phyloP scores from a whole-genome alignment of 2,797 vertebrate genomes.

The Rallus crepitans region DNA sequence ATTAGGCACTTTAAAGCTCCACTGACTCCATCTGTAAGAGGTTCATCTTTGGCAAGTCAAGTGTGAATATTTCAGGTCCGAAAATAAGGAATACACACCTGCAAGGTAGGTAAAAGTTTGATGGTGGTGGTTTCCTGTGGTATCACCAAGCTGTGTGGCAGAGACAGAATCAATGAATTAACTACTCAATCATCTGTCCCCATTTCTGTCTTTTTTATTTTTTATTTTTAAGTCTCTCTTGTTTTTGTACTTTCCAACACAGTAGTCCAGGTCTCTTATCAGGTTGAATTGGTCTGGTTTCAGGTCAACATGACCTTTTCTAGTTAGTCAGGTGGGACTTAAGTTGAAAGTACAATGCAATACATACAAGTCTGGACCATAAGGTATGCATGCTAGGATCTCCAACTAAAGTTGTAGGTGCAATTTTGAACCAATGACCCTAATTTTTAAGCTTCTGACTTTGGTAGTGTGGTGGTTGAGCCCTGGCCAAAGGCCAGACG shows the following conservation, averaged over 20 bases:
- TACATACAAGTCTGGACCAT: background rate
- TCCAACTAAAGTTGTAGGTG: background rate
- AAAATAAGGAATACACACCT: background rate
- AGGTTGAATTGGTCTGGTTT: background rate
- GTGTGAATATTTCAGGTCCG: background rate
- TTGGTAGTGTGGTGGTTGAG: background rate
- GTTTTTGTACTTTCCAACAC: background rate
- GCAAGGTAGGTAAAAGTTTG: background rate
- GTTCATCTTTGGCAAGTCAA: background rate
- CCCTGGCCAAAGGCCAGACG: too few relatives aligned
- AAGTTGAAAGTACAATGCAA: background rate
- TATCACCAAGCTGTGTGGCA: background rate
- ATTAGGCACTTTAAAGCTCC: background rate
- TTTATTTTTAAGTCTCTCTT: background rate
- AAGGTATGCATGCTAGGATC: background rate
- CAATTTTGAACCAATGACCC: background rate
- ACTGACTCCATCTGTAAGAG: background rate
- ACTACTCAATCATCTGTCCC: background rate
- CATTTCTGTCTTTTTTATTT: accelerated
- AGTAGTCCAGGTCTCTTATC: background rate
- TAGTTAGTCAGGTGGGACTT: background rate
- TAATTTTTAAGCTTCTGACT: background rate
- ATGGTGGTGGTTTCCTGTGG: background rate
- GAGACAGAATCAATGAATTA: background rate
- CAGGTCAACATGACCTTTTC: background rate